Conservation (phyloP, 1,140 invertebrate genomes). For the Alviniconcha marisindica region DNA sequence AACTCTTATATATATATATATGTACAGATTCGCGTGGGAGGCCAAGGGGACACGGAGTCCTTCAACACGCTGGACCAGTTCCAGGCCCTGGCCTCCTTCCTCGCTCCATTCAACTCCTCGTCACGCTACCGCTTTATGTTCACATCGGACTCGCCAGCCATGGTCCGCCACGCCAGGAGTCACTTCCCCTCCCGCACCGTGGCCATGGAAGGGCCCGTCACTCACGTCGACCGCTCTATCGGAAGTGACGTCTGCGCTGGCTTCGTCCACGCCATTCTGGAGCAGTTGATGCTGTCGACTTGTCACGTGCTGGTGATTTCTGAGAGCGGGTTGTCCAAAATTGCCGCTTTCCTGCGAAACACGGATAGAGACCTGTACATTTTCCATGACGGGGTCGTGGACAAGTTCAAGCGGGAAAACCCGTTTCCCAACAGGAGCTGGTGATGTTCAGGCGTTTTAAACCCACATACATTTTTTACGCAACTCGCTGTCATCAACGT, state of each 20-base stretch:
- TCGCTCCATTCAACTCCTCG: not conserved
- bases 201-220: not conserved
- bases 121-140: not conserved
- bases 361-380: not conserved
- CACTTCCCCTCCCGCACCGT: not conserved
- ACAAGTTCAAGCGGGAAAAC: not conserved
- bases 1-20: no score
- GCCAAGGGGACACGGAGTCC: not conserved
- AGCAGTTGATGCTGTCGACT: conserved; percentile 38
- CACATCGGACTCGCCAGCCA: conserved; percentile 4
- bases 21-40: conserved; percentile 11
- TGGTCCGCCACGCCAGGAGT: not conserved
- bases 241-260: conserved; percentile 30
- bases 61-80: not conserved
- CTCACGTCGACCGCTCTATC: conserved; percentile 16
- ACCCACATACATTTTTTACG: no score
- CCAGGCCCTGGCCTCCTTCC: not conserved
- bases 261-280: conserved; percentile 37
- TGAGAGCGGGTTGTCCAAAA: conserved; percentile 26
- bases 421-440: conserved; percentile 3
- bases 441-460: no score
- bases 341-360: not conserved
- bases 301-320: conserved; percentile 47
- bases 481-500: no score
- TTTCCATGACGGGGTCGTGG: conserved; percentile 7